phyloP scores from a whole-genome alignment of 2,888 invertebrate species.

The Coecobrya sp. region DNA sequence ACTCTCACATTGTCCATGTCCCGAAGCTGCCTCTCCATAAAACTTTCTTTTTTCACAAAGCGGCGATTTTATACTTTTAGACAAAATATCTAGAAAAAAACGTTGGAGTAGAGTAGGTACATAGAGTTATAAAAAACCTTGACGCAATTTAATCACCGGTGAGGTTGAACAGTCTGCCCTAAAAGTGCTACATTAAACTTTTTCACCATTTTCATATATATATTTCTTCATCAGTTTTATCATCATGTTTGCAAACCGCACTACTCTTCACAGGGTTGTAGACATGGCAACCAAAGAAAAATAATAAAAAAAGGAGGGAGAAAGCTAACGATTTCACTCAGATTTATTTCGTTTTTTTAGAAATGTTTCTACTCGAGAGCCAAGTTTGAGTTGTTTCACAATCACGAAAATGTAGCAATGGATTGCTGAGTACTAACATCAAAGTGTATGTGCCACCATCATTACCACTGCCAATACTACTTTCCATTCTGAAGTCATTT shows the following conservation, averaged over 20 bases:
- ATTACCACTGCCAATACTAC: neutral
- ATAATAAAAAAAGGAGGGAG: neutral
- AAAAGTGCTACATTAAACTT: no score
- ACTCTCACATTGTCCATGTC: neutral
- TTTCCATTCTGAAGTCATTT: conserved; percentile 32
- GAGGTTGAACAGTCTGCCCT: no score
- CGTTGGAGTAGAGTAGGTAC: no score
- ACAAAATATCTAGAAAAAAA: neutral
- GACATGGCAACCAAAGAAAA: neutral
- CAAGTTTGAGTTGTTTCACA: conserved; percentile 41
- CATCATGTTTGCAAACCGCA: no score
- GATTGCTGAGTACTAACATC: neutral
- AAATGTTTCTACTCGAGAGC: no score
- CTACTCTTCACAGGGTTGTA: no score
- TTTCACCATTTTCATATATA: no score
- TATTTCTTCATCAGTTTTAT: no score
- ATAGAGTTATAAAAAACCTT: no score
- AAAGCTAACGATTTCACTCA: neutral
- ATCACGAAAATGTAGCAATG: conserved; percentile 18
- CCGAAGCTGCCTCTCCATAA: neutral
- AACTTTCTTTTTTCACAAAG: neutral
- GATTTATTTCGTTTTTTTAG: no score
- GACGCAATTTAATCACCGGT: no score
- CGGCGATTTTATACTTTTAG: neutral
- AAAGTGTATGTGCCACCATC: neutral